phyloP scores from a whole-genome alignment of 2,888 invertebrate species.

The Drosophila stalkeri region DNA sequence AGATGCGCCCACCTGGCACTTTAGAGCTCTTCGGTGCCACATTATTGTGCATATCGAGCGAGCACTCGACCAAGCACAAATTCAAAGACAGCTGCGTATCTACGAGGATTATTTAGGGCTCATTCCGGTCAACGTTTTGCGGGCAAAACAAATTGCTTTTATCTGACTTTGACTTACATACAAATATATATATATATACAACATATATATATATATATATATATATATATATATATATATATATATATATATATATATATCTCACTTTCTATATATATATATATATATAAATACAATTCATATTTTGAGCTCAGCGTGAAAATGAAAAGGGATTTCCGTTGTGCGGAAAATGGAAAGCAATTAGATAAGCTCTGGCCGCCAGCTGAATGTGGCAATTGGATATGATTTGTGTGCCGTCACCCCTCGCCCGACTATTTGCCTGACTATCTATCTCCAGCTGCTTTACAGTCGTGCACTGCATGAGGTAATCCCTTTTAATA shows the following conservation, averaged over 20 bases:
- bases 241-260: constrained; percentile 17
- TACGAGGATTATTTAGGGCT: constrained; percentile 52
- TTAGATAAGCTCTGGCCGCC: constrained; percentile 65
- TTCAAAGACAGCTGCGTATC: constrained; percentile 37
- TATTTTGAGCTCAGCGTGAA: constrained; percentile 71
- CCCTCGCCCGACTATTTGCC: neutral
- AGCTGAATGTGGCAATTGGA: constrained; percentile 61
- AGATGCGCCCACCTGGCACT: constrained; percentile 55
- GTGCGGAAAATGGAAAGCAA: constrained; percentile 63
- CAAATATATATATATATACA: constrained; percentile 13
- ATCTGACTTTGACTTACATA: constrained; percentile 41
- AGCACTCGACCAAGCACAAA: constrained; percentile 39
- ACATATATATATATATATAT: constrained; percentile 6
- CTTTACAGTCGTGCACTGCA: neutral
- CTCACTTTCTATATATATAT: constrained; percentile 5
- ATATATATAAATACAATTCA: constrained; percentile 46
- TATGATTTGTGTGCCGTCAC: constrained; percentile 42
- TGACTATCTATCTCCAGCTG: constrained; percentile 29
- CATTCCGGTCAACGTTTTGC: constrained; percentile 32
- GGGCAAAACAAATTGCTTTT: constrained; percentile 72
- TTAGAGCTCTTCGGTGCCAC: constrained; percentile 71
- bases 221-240: constrained; percentile 13
- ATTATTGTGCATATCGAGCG: constrained; percentile 75
- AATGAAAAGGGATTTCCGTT: constrained; percentile 59
- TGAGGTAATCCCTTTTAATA: neutral